Evolutionary conservation across 2,797 vertebrate genomes (phyloP), one percentile per base, ranked within the genome.

Genomic region (Notolabrus celidotus): DNA sequence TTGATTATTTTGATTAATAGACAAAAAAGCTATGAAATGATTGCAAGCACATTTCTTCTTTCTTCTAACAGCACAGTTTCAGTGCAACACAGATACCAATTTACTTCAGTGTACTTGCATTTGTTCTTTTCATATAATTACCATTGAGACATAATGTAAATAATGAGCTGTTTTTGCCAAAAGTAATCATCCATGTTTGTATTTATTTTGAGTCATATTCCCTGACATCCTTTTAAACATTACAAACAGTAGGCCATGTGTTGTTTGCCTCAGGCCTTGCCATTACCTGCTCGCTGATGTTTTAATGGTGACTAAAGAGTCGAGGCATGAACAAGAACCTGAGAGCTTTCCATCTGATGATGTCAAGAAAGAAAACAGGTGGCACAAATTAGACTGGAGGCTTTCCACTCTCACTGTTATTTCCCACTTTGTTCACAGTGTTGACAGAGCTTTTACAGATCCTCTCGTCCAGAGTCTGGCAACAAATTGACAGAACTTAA

Each of bases 331-430:
- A 56, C 64, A 39, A 56, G 67, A 64, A 79, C 56, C 46, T 46
- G 43, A 58, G 27, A 63, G 56, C 8, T 77, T 85, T 85, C 77
- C 59, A 69, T 74, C 10, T 23, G 63, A 67, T 81, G 72, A 83
- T 60, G 82, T 81, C 69, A 74, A 74, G 72, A 77, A 52, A 67
- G 71, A 82, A 79, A 84, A 65, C 81, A 83, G 55, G 67, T 75
- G 79, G 69, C 71, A 77, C 60, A 76, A 75, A 71, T 73, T 66
- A 67, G 60, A 45, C 60, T 2, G 16, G 33, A 60, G 55, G 45
- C 46, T 72, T 71, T 75, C 68, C 69, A 55, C n/a, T 22, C 61
- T 19, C 17, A n/a, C 66, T 56, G 53, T 69, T 84, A 19, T 70
- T 76, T 77, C 64, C 63, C 63, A 59, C 46, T 53, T 63, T 65